Evolutionary conservation across 2,797 vertebrate genomes (phyloP).

Genomic region (Onychomys arenicola): DNA sequence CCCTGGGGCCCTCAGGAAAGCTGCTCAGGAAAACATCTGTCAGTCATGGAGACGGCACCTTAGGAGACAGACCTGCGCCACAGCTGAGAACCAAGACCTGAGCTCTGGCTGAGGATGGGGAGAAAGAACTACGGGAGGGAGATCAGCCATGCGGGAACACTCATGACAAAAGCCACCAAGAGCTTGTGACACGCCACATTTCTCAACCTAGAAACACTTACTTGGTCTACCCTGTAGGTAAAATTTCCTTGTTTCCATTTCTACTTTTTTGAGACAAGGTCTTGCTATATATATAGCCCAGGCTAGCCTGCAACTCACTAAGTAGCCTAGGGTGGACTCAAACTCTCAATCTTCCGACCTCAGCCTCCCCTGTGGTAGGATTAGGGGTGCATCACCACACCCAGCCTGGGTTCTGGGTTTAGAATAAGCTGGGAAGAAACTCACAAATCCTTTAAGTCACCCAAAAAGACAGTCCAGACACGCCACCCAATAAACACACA

Average conservation of each 20-base stretch:
- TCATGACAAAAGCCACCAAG: conserved; percentile 9
- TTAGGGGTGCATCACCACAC: not conserved
- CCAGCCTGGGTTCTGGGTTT: not conserved
- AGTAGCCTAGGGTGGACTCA: not conserved
- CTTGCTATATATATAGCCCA: not conserved
- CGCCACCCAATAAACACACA: not conserved
- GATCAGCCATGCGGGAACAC: not conserved
- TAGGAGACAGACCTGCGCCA: not conserved
- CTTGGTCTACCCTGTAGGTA: not conserved
- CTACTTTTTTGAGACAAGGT: not conserved
- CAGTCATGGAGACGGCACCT: not conserved
- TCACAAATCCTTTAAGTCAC: conserved; percentile 17
- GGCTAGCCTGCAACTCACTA: not conserved
- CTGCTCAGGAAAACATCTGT: not conserved
- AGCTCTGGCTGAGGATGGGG: not conserved
- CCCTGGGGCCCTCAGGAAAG: not conserved
- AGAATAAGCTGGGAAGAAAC: not conserved
- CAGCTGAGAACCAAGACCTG: conserved; percentile 21
- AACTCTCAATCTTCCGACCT: not conserved
- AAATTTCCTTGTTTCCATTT: not conserved
- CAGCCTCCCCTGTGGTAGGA: not conserved
- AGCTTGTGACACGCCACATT: not conserved
- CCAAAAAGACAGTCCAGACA: not conserved
- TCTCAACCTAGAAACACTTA: conserved; percentile 2
- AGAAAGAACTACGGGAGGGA: conserved; percentile 10